Evolutionary conservation across 2,113 vertebrate species (phyloP), one percentile per base, ranked within the genome.

Genomic region (Pristiophorus japonicus): DNA sequence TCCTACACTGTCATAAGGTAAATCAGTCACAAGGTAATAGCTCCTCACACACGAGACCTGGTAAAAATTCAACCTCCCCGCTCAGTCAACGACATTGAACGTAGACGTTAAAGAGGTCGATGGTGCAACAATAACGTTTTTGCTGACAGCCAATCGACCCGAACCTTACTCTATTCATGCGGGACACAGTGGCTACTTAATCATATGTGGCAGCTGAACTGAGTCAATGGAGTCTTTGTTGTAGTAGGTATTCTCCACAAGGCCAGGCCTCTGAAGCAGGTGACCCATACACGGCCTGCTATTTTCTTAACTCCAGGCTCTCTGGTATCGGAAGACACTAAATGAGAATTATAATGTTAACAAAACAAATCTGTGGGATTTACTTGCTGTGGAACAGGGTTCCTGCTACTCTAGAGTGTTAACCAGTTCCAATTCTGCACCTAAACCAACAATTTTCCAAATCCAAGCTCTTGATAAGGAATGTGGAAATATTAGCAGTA

Each of bases 201-300:
- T 63, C 88, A 63, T 34, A 63, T 63, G 34, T 30, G 65, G 8
- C 42, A 30, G 92, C 63, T 24, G 65, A 47, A 47, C 42, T 30
- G 24, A 94, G 65, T 94, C 63, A 94, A 70, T 94, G 34, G 92
- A 30, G 65, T 45, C 92, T 30, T 94, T 94, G 93, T 70, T 34
- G 24, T 66, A 70, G 6, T 47, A 14, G 65, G 27, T 47, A 47
- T 30, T 94, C 92, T 30, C 42, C 30, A 2, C 42, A 67, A 70
- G 45, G 30, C 66, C 42, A 38, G 63, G n/a, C 91, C n/a, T 42
- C 62, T 45, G 63, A 66, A 66, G 59, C 62, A 94, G 66, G 93
- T 94, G 93, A 94, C 42, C 93, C 93, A 94, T 51, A 66, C 91
- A 42, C 14, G 42, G 59, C n/a, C 91, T 66, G 63, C n/a, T 94